These are phyloP conservation scores for Sorex maritimensis DNA, from an alignment of 2,797 vertebrate genomes.

Conservation along the genomic window DNA sequence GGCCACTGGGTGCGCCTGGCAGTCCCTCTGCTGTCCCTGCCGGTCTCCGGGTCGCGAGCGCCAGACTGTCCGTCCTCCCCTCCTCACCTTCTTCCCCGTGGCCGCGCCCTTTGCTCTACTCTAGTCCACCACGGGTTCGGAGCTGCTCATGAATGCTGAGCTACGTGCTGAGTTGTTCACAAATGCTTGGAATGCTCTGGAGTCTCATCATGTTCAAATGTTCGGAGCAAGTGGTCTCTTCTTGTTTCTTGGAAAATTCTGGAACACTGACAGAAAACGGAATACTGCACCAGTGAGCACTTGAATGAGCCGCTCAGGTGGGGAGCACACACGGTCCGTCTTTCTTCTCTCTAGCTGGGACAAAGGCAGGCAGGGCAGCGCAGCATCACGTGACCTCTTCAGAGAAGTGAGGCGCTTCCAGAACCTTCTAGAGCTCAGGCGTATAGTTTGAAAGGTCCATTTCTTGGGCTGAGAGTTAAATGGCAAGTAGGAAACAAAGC, in stretches of 20 bases:
- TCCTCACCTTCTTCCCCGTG: neutral
- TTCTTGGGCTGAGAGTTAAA: slow-evolving; percentile 8
- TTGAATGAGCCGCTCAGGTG: neutral
- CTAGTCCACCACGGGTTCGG: slow-evolving; percentile 13
- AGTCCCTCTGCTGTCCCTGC: too few species aligned
- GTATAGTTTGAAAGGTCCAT: neutral
- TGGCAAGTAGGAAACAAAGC: neutral
- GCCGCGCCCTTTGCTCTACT: neutral
- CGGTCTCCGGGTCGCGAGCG: neutral
- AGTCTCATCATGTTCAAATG: slow-evolving; percentile 34
- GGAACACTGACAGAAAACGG: neutral
- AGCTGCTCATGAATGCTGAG: neutral
- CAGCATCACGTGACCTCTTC: neutral
- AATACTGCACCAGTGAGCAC: neutral
- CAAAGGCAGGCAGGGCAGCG: neutral
- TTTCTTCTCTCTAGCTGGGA: neutral
- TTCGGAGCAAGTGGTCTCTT: neutral
- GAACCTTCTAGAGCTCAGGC: slow-evolving; percentile 6
- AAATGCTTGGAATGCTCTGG: slow-evolving; percentile 37
- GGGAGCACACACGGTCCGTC: neutral
- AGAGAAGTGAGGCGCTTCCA: neutral
- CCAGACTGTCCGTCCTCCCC: neutral
- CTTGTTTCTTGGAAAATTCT: slow-evolving; percentile 12
- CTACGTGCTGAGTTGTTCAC: neutral
- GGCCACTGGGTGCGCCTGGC: too few species aligned